Evolutionary conservation across 2,888 invertebrate species (phyloP), one percentile per base, ranked within the genome.

Genomic region (Caenorhabditis sp.): DNA sequence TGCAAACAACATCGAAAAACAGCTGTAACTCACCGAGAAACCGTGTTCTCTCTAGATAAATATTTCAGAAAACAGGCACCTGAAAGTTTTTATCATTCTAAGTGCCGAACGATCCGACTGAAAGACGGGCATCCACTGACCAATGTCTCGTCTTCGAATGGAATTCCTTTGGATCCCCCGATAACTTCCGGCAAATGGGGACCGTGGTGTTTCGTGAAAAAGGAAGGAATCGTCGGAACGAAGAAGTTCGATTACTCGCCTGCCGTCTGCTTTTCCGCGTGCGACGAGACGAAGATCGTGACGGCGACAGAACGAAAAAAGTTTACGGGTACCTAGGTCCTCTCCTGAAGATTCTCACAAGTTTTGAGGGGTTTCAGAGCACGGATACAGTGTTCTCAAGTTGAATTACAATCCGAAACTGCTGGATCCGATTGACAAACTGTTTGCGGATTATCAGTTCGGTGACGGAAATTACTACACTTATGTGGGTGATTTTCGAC

Each of bases 21-120:
- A 30, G 7, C n/a, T 13, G 30, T 45, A 8, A 45, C 15, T 15
- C 41, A 41, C 13, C 8, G 24, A 11, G 45, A 24, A 24, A 45
- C 20, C 30, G 30, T 9, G 30, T 30, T 30, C n/a, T n/a, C n/a
- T n/a, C n/a, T n/a, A n/a, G n/a, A n/a, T n/a, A n/a, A n/a, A 35
- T 35, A 9, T 22, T 45, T 5, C 45, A 45, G 45, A 22, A 58
- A 41, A 35, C 20, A 58, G n/a, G 15, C 58, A 8, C 13, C 39
- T 2, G 66, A 68, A 17, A 68, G 46, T 24, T 68, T 68, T 13
- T 32, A 43, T 43, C 66, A 68, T 32, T 58, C 66, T 20, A 68
- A 68, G 30, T 68, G 66, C 27, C 48, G 66, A 17, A 58, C 39
- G n/a, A 9, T 50, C 7, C 37, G 58, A 15, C 30, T 68, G 0